Base-by-base conservation (phyloP, 2,888 invertebrate species). In the Fragum fragum region DNA sequence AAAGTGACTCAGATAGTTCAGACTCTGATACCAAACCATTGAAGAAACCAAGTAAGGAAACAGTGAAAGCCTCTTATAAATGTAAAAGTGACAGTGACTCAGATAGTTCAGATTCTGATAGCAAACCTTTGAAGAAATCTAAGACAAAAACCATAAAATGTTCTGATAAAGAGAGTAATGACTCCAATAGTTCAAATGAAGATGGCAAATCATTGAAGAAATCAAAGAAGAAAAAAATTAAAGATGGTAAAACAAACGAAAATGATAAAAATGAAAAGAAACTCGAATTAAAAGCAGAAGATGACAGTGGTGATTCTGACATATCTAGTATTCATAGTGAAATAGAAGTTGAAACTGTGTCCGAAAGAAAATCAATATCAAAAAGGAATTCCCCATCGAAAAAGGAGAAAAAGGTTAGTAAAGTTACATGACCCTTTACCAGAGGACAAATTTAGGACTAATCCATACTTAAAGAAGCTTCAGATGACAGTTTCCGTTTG, bases 101-200 rank as follows among this genome's bases (percentile, higher is more conserved):
- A 3, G 14, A 52, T 52, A 5, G n/a, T 52, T 52, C 52, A 7
- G 52, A 52, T 14, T n/a, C n/a, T 57, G 57, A 57, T 23, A 57
- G n/a, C 28, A 57, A 57, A 57, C 23, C 57, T 21, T 47, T 47
- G 47, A 47, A 47, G 16, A 47, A 47, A 47, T 47, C 47, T n/a
- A 47, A n/a, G 47, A 47, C 5, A n/a, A 5, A 47, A 47, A 14
- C 14, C 14, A n/a, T 47, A 3, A 14, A 47, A 14, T 2, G 3
- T 18, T 9, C 16, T 47, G 47, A 47, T 47, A 16, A 14, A 18
- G 14, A 14, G 14, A n/a, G n/a, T 9, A 47, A 47, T 47, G 47
- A 47, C 14, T 47, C 47, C 16, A 47, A 47, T n/a, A n/a, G n/a
- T n/a, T n/a, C n/a, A n/a, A n/a, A n/a, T n/a, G n/a, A n/a, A n/a